Conservation (phyloP, 2,888 invertebrate species). For the Philhelius pedissequus region DNA sequence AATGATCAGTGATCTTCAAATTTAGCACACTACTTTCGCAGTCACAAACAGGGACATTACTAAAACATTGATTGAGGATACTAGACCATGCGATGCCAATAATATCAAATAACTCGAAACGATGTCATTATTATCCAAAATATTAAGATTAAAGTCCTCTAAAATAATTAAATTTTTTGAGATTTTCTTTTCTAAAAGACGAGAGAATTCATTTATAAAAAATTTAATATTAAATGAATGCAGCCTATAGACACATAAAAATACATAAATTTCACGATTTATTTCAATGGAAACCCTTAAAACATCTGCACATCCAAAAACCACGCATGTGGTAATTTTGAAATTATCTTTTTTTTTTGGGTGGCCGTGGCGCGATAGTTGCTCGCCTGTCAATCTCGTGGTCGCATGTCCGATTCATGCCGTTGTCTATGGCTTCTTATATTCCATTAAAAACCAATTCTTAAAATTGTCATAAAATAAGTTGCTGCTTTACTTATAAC, state of each 20-base stretch:
- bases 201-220: background rate
- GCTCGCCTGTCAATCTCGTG: too few relatives aligned
- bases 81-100: background rate
- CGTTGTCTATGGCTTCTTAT: too few relatives aligned
- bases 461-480: too few relatives aligned
- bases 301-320: background rate
- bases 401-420: too few relatives aligned
- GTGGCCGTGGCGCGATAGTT: too few relatives aligned
- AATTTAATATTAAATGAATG: background rate
- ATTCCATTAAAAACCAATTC: too few relatives aligned
- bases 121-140: background rate
- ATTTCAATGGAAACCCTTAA: constrained; percentile 14
- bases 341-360: too few relatives aligned
- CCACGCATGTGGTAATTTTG: background rate
- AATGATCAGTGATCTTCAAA: constrained; percentile 9
- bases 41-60: background rate
- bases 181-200: background rate
- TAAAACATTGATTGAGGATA: background rate
- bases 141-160: background rate
- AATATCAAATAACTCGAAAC: constrained; percentile 12
- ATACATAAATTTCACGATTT: background rate
- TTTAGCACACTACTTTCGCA: background rate
- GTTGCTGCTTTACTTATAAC: too few relatives aligned
- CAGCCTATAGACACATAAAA: background rate
- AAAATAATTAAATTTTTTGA: constrained; percentile 6